Evolutionary conservation across 2,888 invertebrate genomes (phyloP).

Genomic region (Cylloceria caligata): DNA sequence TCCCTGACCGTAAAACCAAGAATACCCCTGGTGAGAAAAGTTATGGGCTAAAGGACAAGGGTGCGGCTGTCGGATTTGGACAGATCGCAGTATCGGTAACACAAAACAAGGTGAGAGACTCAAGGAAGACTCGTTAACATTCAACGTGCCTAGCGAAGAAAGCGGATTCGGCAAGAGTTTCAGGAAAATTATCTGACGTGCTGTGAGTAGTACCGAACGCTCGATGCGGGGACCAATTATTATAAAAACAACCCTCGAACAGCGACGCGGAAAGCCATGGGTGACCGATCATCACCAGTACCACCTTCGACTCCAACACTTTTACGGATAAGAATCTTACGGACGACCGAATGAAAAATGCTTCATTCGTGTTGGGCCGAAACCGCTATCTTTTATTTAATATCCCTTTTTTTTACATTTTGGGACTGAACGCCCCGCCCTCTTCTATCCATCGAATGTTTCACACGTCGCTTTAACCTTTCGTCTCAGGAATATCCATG

Average conservation of each 20-base stretch:
- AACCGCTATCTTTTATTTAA: slow-evolving; percentile 41
- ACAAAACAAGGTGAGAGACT: slow-evolving; percentile 29
- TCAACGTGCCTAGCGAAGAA: slow-evolving; percentile 52
- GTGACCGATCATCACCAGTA: slow-evolving; percentile 72
- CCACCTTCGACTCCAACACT: slow-evolving; percentile 58
- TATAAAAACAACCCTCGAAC: slow-evolving; percentile 72
- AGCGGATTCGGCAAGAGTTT: slow-evolving; percentile 69
- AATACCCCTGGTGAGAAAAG: slow-evolving; percentile 56
- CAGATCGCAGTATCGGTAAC: slow-evolving; percentile 12
- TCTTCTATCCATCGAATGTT: slow-evolving; percentile 53
- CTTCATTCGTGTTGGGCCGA: slow-evolving; percentile 14
- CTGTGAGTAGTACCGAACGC: slow-evolving; percentile 28
- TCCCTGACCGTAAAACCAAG: slow-evolving; percentile 57
- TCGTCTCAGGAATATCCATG: slow-evolving; percentile 24
- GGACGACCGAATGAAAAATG: slow-evolving; percentile 38
- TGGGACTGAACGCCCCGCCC: background rate
- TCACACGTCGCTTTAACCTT: slow-evolving; percentile 59
- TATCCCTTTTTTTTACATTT: slow-evolving; percentile 36
- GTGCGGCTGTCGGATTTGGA: slow-evolving; percentile 45
- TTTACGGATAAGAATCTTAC: slow-evolving; percentile 73
- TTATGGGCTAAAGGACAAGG: slow-evolving; percentile 47
- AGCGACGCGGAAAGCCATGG: slow-evolving; percentile 57
- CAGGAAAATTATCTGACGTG: slow-evolving; percentile 18
- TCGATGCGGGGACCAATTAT: slow-evolving; percentile 68
- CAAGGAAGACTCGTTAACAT: slow-evolving; percentile 67